phyloP scores from a whole-genome alignment of 2,888 invertebrate species.

The Epicampocera succincta region DNA sequence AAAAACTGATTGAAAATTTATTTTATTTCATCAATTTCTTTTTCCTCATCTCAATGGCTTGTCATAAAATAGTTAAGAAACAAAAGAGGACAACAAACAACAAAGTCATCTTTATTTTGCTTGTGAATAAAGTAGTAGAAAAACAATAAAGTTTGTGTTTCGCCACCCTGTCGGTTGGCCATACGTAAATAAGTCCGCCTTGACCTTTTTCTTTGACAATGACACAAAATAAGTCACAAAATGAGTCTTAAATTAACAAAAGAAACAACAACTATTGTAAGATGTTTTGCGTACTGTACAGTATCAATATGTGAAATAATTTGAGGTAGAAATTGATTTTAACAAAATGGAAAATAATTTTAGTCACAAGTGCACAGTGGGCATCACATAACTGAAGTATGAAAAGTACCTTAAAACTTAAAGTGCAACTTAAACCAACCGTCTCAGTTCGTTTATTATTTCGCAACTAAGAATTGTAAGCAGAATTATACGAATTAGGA shows the following conservation, averaged over 20 bases:
- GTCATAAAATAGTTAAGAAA: slow-evolving; percentile 8
- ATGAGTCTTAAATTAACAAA: slow-evolving; percentile 6
- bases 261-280: neutral
- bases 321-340: slow-evolving; percentile 11
- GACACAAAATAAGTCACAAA: slow-evolving; percentile 17
- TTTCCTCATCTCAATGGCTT: slow-evolving; percentile 26
- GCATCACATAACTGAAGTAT: too few species aligned
- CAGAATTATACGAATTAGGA: too few species aligned
- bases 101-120: neutral
- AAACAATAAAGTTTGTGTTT: slow-evolving; percentile 43
- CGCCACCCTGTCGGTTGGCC: slow-evolving; percentile 10
- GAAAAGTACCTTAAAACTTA: too few species aligned
- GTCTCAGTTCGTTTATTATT: too few species aligned
- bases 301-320: neutral
- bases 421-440: too few species aligned
- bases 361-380: neutral
- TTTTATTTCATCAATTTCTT: neutral
- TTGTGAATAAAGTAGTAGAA: neutral
- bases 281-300: neutral
- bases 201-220: slow-evolving; percentile 30
- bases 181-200: slow-evolving; percentile 48
- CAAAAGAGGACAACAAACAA: neutral
- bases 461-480: too few species aligned
- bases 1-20: slow-evolving; percentile 50
- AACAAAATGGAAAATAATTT: slow-evolving; percentile 5